Evolutionary conservation across 2,113 vertebrate genomes (phyloP).

Genomic region (Clinocottus analis): DNA sequence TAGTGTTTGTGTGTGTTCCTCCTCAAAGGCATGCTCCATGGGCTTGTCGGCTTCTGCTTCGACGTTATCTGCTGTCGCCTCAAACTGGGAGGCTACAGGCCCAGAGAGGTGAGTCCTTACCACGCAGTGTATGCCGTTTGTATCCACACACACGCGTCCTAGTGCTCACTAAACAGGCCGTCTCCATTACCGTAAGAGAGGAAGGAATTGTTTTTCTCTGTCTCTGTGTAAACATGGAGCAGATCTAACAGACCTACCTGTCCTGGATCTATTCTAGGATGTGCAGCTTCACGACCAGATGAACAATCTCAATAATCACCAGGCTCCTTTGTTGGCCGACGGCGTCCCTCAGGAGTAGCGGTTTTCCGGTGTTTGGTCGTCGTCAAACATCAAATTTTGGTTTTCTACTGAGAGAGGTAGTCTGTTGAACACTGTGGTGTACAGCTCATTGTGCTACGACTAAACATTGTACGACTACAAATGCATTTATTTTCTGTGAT

Average conservation of each 20-base stretch:
- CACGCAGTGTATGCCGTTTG: not conserved
- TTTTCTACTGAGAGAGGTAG: slow-evolving; percentile 14
- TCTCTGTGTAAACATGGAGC: not conserved
- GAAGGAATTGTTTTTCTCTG: not conserved
- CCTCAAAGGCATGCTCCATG: slow-evolving; percentile 91
- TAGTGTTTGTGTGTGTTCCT: not conserved
- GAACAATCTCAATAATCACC: slow-evolving; percentile 71
- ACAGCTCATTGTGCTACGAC: not conserved
- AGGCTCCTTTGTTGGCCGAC: slow-evolving; percentile 54
- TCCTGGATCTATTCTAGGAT: slow-evolving; percentile 42
- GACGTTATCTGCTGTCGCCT: slow-evolving; percentile 94
- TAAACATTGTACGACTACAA: not conserved
- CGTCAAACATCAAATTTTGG: not conserved
- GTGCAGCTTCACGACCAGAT: slow-evolving; percentile 60
- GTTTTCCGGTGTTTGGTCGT: not conserved
- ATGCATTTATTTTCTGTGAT: slow-evolving; percentile 3
- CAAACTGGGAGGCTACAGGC: slow-evolving; percentile 86
- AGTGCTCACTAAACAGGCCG: not conserved
- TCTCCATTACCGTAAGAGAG: not conserved
- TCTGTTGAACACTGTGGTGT: not conserved
- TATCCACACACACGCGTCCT: not conserved
- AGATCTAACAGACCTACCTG: not conserved
- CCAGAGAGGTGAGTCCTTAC: slow-evolving; percentile 82
- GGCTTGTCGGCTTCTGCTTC: slow-evolving; percentile 90
- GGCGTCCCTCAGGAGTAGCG: slow-evolving; percentile 55